Evolutionary conservation across 1,140 invertebrate genomes (phyloP).

Genomic region (Aculops lycopersici): DNA sequence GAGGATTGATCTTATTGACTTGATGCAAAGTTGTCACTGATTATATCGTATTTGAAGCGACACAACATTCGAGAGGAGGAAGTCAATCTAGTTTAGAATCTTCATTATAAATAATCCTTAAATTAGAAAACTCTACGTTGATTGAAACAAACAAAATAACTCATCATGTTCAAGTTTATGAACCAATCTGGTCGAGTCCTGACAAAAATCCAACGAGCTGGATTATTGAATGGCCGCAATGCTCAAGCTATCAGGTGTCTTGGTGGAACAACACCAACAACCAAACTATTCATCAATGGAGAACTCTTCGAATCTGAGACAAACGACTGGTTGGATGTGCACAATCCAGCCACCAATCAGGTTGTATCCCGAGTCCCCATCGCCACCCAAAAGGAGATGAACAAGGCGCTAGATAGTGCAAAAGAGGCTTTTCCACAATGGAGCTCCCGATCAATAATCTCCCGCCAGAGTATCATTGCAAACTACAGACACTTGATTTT

Average conservation of each 20-base stretch:
- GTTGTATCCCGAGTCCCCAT: slow-evolving; percentile 52
- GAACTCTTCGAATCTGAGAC: slow-evolving; percentile 75
- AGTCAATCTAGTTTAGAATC: no score
- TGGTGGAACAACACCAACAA: slow-evolving; percentile 17
- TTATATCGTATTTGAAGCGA: no score
- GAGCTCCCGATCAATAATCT: slow-evolving; percentile 65
- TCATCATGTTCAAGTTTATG: no score
- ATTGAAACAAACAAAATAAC: no score
- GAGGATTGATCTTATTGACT: no score
- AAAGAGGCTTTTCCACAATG: slow-evolving; percentile 51
- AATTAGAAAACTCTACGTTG: no score
- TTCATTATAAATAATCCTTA: no score
- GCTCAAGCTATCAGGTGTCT: not conserved
- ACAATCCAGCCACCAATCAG: slow-evolving; percentile 44
- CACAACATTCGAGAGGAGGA: no score
- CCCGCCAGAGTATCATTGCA: slow-evolving; percentile 82
- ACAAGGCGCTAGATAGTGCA: slow-evolving; percentile 48
- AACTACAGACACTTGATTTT: slow-evolving; percentile 47
- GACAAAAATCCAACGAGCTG: no score
- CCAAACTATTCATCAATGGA: slow-evolving; percentile 79
- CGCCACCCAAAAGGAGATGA: slow-evolving; percentile 61
- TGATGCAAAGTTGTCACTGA: no score
- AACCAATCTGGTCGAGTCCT: no score
- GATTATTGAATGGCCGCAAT: no score
- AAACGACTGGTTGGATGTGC: slow-evolving; percentile 64